These are phyloP conservation scores for Podarcis siculus DNA, from an alignment of 2,797 vertebrate species.

Conservation along the genomic window DNA sequence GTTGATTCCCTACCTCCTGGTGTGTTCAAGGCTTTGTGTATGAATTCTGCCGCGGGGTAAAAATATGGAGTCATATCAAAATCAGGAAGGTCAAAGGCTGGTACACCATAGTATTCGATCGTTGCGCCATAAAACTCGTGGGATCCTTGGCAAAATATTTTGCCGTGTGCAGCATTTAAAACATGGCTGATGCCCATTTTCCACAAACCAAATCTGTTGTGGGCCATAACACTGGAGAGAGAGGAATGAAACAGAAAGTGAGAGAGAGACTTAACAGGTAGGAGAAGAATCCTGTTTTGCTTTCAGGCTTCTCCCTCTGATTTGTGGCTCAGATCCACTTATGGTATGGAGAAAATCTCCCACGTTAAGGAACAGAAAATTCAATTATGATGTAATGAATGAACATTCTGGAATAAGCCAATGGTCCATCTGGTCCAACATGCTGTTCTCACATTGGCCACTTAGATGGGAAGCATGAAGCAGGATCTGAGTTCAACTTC, in stretches of 20 bases:
- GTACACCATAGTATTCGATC: conserved; percentile 86
- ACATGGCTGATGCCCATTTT: conserved; percentile 95
- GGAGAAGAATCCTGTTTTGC: background rate
- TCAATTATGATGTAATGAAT: background rate
- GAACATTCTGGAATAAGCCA: too few relatives aligned
- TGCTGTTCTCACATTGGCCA: background rate
- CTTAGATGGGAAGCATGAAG: background rate
- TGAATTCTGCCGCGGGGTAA: conserved; percentile 88
- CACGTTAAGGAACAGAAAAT: background rate
- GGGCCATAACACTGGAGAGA: conserved; percentile 75
- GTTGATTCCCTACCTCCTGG: conserved; percentile 82
- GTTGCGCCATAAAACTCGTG: conserved; percentile 89
- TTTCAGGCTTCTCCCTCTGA: background rate
- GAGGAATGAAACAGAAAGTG: conserved; percentile 33
- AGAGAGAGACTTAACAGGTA: background rate
- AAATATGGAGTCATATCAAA: conserved; percentile 93
- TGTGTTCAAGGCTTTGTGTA: conserved; percentile 79
- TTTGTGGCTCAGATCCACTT: background rate
- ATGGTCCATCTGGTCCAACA: too few relatives aligned
- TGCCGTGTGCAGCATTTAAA: conserved; percentile 93
- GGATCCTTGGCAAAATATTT: conserved; percentile 87
- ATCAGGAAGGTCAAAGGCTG: conserved; percentile 88
- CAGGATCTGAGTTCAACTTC: too few relatives aligned
- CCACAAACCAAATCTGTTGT: conserved; percentile 84
- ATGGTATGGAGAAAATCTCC: background rate